Base-by-base conservation (phyloP, 2,888 invertebrate species). In the Coleophora flavipennella region DNA sequence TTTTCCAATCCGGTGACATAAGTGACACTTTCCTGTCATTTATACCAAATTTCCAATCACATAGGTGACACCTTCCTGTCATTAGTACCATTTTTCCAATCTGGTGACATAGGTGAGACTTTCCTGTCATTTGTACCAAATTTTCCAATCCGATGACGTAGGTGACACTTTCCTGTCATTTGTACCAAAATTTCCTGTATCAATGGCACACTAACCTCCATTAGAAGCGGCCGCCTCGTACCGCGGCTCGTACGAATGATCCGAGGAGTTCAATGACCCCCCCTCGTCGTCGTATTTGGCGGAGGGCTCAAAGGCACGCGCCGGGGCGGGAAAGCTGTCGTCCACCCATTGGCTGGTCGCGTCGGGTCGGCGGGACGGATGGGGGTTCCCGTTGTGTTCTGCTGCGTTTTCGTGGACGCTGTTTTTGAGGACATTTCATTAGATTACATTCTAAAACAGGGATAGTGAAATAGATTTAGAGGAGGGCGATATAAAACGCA, bases 281-380 rank as follows among this genome's bases (percentile, higher is more conserved):
- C 79, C 80, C 73, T 80, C 79, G 33, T 79, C 79, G 59, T 76
- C 80, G 1, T 62, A 64, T 37, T 78, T 80, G 12, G 78, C 73
- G 1, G 76, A 77, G 45, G 67, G 63, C 49, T 71, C 68, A 61
- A 73, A 78, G 68, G 61, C 25, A 73, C 68, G 51, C 68, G 68
- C 52, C 67, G 67, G 25, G 72, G 64, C n/a, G 79, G 81, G 68
- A 84, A 20, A 84, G 56, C 83, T 81, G 66, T 85, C 85, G 63
- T 84, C 85, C 46, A 85, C 81, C 85, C 85, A 85, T 44, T 84
- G 83, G 60, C 80, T 80, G 49, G 84, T 85, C 13, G 85, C 85
- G 58, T 78, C 80, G 11, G 77, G 75, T 40, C 73, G 73, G 48
- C 75, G 72, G 55, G 71, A 70, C 48, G 35, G 55, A 69, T 72